Evolutionary conservation across 2,113 vertebrate genomes (phyloP).

Genomic region (Rhinopomastus cyanomelas): DNA sequence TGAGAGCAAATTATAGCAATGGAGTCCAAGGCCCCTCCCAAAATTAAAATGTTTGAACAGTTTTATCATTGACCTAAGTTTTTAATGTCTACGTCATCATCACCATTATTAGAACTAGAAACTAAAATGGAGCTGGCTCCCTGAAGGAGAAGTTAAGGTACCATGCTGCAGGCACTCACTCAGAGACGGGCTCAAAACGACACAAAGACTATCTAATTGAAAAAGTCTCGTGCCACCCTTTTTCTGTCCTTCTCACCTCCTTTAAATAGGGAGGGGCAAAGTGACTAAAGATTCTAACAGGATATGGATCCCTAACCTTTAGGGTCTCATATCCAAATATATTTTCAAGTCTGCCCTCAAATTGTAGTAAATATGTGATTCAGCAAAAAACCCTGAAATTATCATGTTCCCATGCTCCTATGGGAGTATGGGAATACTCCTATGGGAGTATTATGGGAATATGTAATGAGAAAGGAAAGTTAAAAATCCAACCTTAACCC

Average conservation of each 20-base stretch:
- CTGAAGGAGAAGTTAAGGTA: neutral
- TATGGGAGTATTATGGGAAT: neutral
- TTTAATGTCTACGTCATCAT: neutral
- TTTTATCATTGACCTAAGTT: neutral
- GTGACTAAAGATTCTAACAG: neutral
- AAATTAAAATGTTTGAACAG: neutral
- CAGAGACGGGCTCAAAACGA: neutral
- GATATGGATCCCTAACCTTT: neutral
- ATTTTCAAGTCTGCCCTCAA: neutral
- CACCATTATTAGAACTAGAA: neutral
- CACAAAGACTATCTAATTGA: neutral
- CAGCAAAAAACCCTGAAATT: neutral
- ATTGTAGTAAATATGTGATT: neutral
- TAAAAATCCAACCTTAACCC: neutral
- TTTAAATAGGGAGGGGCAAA: neutral
- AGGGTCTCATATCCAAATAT: neutral
- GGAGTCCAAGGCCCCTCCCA: neutral
- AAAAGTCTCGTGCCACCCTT: neutral
- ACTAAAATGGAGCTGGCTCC: neutral
- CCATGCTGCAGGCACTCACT: neutral
- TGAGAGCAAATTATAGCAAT: neutral
- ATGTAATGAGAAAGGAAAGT: neutral
- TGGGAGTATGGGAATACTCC: too few species aligned
- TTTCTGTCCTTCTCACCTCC: neutral
- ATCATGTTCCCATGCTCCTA: neutral